Evolutionary conservation across 2,888 invertebrate genomes (phyloP).

Genomic region (Melanostoma mellinum): DNA sequence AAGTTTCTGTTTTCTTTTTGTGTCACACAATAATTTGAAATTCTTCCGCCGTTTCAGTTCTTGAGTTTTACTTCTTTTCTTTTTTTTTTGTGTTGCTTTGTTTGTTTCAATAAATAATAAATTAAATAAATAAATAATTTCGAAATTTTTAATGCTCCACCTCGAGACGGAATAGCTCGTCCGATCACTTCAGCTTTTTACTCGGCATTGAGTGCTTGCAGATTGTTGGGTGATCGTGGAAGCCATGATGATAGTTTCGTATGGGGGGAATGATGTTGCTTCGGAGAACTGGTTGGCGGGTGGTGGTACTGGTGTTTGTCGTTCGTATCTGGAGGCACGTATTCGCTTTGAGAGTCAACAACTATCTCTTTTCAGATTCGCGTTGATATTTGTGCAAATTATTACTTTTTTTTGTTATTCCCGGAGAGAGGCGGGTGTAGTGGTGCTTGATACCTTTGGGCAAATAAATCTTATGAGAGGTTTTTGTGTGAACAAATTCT

Average conservation of each 20-base stretch:
- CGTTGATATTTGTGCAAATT: constrained; percentile 54
- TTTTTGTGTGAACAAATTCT: constrained; percentile 4
- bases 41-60: no score
- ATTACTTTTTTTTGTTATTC: constrained; percentile 19
- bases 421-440: neutral
- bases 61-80: neutral
- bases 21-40: no score
- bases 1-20: neutral
- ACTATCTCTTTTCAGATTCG: constrained; percentile 68
- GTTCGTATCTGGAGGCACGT: constrained; percentile 47
- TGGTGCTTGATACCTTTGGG: neutral
- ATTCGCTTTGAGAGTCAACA: constrained; percentile 60
- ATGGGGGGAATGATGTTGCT: constrained; percentile 52
- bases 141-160: constrained; percentile 56
- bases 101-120: constrained; percentile 40
- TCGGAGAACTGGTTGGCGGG: constrained; percentile 61
- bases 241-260: constrained; percentile 33
- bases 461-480: constrained; percentile 13
- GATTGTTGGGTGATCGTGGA: constrained; percentile 63
- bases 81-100: neutral
- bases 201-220: constrained; percentile 71
- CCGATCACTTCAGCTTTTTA: constrained; percentile 73
- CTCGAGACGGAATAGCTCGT: constrained; percentile 70
- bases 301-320: constrained; percentile 27
- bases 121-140: constrained; percentile 63